phyloP scores from a whole-genome alignment of 2,113 vertebrate genomes.

The Thymallus thymallus region DNA sequence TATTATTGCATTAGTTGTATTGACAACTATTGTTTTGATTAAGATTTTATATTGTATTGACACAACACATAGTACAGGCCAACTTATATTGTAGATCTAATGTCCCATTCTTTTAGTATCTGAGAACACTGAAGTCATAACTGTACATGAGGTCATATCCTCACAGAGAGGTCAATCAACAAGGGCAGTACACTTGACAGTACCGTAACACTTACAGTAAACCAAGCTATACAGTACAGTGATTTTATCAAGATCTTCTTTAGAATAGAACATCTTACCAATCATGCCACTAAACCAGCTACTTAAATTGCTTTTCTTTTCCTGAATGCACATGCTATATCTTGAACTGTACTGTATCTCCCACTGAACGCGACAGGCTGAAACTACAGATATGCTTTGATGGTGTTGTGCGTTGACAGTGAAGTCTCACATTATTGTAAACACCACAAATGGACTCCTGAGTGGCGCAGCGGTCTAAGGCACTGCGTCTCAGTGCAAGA shows the following conservation, averaged over 20 bases:
- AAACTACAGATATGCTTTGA: constrained; percentile 58
- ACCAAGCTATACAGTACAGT: no score
- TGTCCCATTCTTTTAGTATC: not conserved
- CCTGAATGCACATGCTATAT: constrained; percentile 25
- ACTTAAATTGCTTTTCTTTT: constrained; percentile 29
- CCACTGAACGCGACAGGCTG: constrained; percentile 54
- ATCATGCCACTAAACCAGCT: constrained; percentile 22
- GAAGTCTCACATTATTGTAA: constrained; percentile 54
- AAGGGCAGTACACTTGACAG: no score
- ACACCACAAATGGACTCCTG: no score
- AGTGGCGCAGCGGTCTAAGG: no score
- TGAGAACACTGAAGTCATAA: not conserved
- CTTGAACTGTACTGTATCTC: constrained; percentile 39
- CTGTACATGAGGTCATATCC: not conserved
- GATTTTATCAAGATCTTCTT: no score
- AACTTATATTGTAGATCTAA: not conserved
- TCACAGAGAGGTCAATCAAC: no score
- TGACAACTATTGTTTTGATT: constrained; percentile 49
- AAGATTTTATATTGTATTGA: not conserved
- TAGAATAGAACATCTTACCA: no score
- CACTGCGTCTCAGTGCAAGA: no score
- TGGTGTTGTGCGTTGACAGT: constrained; percentile 43
- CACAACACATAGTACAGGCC: no score
- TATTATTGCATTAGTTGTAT: constrained; percentile 56
- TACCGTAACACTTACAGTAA: no score